Percentiles rank a stretch among this genome's conserved stretches.
Evolutionary conservation across 2,797 vertebrate genomes (phyloP).

Genomic region (Apodemus agrarius): DNA sequence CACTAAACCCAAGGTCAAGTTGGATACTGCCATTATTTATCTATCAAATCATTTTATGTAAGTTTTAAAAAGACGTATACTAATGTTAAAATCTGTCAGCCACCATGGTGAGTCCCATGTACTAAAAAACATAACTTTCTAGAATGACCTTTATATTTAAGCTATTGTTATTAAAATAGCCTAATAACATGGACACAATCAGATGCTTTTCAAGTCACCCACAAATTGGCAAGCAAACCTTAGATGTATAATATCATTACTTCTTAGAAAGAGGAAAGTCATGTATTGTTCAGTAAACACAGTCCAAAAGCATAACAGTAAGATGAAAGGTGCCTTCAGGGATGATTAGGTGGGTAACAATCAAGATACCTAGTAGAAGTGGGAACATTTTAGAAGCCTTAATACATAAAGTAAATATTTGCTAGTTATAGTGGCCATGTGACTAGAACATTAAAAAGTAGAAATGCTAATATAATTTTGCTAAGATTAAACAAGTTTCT

Average conservation of each 20-base stretch:
- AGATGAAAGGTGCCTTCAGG: not conserved
- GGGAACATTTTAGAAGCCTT: not conserved
- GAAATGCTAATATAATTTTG: not conserved
- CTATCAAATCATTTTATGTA: not conserved
- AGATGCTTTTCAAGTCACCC: not conserved
- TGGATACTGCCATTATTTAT: not conserved
- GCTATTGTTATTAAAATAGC: not conserved
- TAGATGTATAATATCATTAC: conserved; percentile 3
- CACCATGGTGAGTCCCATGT: not conserved
- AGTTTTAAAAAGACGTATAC: not conserved
- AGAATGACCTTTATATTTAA: not conserved
- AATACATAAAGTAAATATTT: not conserved
- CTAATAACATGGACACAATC: not conserved
- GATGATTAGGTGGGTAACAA: not conserved
- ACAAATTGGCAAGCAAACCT: not conserved
- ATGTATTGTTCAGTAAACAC: not conserved
- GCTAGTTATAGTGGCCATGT: not conserved
- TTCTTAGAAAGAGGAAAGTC: not conserved
- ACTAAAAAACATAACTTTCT: not conserved
- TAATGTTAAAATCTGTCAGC: not conserved
- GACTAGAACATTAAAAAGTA: not conserved
- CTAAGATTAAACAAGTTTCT: not conserved
- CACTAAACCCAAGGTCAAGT: conserved; percentile 7
- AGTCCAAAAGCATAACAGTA: not conserved
- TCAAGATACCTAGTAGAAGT: not conserved